A percentile compares a stretch with the other conserved stretches of the same genome.
These are phyloP conservation scores for Masnerella sp. DNA, from an alignment of 2,888 invertebrate species.

Conservation along the genomic window DNA sequence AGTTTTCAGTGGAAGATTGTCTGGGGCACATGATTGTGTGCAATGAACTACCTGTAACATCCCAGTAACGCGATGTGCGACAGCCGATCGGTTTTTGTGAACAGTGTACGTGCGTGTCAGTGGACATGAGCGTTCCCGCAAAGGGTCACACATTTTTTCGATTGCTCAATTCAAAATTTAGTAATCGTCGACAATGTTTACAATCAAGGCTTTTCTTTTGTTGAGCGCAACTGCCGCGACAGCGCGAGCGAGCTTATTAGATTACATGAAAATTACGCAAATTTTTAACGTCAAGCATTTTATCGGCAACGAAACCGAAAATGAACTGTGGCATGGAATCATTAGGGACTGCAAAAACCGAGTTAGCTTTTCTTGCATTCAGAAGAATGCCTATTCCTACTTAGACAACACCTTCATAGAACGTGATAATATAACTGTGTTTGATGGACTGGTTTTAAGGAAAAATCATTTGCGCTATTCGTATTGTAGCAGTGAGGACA, in stretches of 20 bases:
- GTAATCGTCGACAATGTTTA: constrained; percentile 62
- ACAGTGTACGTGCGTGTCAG: constrained; percentile 32
- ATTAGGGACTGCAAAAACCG: constrained; percentile 84
- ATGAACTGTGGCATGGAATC: constrained; percentile 86
- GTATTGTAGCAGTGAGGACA: constrained; percentile 65
- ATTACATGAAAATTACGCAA: constrained; percentile 69
- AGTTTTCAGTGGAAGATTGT: constrained; percentile 75
- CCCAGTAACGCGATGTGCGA: constrained; percentile 51
- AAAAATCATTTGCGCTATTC: constrained; percentile 82
- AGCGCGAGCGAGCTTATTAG: constrained; percentile 65
- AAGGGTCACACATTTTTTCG: constrained; percentile 14
- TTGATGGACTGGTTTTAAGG: constrained; percentile 82
- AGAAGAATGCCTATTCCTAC: constrained; percentile 87
- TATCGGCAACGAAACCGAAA: constrained; percentile 75
- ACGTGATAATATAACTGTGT: constrained; percentile 83
- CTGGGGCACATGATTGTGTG: constrained; percentile 68
- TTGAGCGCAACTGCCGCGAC: constrained; percentile 58
- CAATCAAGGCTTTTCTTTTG: constrained; percentile 55
- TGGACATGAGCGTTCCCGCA: constrained; percentile 50
- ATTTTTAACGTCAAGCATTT: constrained; percentile 71
- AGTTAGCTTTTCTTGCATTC: constrained; percentile 86
- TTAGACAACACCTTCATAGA: constrained; percentile 83
- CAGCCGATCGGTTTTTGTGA: constrained; percentile 43
- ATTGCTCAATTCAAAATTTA: constrained; percentile 21
- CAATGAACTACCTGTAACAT: constrained; percentile 57